These are phyloP conservation scores for Malurus leucopterus DNA, from an alignment of 2,797 vertebrate genomes.

Conservation along the genomic window DNA sequence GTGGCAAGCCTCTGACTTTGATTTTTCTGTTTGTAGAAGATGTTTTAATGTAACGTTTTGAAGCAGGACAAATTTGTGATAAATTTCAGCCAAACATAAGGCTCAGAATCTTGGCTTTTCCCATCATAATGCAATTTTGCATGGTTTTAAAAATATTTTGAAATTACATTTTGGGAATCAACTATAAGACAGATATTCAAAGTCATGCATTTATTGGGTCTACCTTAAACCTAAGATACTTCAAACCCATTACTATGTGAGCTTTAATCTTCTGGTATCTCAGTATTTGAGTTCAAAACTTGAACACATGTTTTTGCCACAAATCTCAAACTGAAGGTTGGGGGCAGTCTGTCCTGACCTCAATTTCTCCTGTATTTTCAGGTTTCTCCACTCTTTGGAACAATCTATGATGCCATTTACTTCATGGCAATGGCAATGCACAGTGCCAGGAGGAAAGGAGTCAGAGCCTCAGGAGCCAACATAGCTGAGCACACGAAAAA, in stretches of 20 bases:
- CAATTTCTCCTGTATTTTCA: constrained; percentile 32
- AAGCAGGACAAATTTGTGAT: background rate
- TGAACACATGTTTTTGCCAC: background rate
- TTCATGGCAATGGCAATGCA: constrained; percentile 84
- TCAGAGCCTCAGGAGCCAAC: constrained; percentile 71
- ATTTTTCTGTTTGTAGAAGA: background rate
- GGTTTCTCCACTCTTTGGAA: constrained; percentile 92
- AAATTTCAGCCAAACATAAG: background rate
- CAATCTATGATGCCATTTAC: constrained; percentile 90
- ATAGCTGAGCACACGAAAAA: constrained; percentile 82
- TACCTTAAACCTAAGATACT: background rate
- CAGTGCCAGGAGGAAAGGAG: constrained; percentile 74
- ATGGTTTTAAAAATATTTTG: background rate
- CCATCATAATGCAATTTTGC: background rate
- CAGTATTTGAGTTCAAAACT: background rate
- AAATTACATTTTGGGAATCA: background rate
- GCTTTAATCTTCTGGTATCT: background rate
- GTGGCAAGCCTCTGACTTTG: background rate
- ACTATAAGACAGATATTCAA: background rate
- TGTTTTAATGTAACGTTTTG: background rate
- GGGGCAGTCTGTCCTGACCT: background rate
- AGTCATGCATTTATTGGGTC: background rate
- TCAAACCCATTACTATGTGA: background rate
- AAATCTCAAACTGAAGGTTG: background rate
- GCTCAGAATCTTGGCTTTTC: background rate